Evolutionary conservation across 2,113 vertebrate genomes (phyloP), one percentile per base, ranked within the genome.

Genomic region (Spilogale gracilis): DNA sequence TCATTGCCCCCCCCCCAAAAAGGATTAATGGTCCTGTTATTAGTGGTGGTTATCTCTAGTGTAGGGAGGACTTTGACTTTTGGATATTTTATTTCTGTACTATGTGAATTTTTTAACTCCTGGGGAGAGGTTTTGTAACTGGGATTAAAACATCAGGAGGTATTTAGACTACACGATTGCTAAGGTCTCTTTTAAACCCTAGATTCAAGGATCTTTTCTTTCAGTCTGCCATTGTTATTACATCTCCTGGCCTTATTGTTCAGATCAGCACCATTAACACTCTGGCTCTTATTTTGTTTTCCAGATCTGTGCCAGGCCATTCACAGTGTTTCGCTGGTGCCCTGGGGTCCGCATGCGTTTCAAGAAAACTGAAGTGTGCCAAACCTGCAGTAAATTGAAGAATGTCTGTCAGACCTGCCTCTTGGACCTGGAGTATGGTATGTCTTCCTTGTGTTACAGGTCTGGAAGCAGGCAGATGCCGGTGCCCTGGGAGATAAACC

Each of bases 291-390:
- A 73, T 6, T 97, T 95, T 95, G 63, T 97, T 86, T 93, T 88
- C 45, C 96, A 99, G 99, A 99, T 99, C 48, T 99, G 99, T 99
- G 99, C 99, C 96, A 99, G 99, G 79, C 99, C 99, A 0, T 99
- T 99, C 98, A 99, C 99, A 0, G 99, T 99, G 58, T 99, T 99
- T 97, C 99, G 99, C 79, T 99, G 99, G 99, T 99, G 99, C 97
- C 99, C 99, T 0, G 99, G 99, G 0, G 99, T 99, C 63, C 99
- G 99, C 0, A 99, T 99, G 99, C 99, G 99, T 95, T 99, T 99
- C 98, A 99, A 99, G 99, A 99, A 99, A 98, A 99, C 99, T 0
- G 99, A 99, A 96, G 99, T 99, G 48, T 99, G 99, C 98, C 99
- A 99, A 94, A 99, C 99, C 0, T 99, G 99, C 98, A 99, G 99